These are phyloP conservation scores for Aricia agestis DNA, from an alignment of 1,140 invertebrate species.

Conservation along the genomic window DNA sequence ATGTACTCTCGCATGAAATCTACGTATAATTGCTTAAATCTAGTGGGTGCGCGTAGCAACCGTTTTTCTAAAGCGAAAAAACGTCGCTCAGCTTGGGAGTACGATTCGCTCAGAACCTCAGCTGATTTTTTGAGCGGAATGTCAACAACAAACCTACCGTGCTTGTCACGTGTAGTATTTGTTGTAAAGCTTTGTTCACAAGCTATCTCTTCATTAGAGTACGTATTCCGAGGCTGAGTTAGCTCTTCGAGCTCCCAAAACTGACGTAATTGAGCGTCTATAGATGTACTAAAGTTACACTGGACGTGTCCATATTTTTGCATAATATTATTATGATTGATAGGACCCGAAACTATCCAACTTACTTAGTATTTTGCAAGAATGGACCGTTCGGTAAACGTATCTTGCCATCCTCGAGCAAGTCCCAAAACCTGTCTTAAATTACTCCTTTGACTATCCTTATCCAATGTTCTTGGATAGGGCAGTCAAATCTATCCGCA, in stretches of 20 bases:
- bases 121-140: constrained; percentile 25
- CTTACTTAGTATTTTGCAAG: constrained; percentile 29
- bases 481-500: too few species aligned
- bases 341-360: constrained; percentile 29
- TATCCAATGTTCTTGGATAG: too few species aligned
- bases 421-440: constrained; percentile 27
- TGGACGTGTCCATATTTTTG: constrained; percentile 19
- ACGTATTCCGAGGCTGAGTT: too few species aligned
- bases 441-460: too few species aligned
- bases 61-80: constrained; percentile 27
- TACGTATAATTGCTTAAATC: constrained; percentile 28
- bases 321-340: constrained; percentile 20
- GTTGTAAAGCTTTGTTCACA: too few species aligned
- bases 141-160: constrained; percentile 23
- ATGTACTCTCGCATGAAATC: constrained; percentile 35
- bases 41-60: constrained; percentile 14
- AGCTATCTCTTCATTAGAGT: too few species aligned
- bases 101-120: constrained; percentile 22
- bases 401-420: constrained; percentile 26
- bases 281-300: constrained; percentile 19
- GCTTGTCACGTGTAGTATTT: neutral
- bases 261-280: constrained; percentile 6
- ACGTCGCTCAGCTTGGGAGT: constrained; percentile 20
- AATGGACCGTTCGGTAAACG: constrained; percentile 25
- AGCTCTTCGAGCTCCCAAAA: too few species aligned